Evolutionary conservation across 2,888 invertebrate genomes (phyloP).

Genomic region (Gymnocheta viridis): DNA sequence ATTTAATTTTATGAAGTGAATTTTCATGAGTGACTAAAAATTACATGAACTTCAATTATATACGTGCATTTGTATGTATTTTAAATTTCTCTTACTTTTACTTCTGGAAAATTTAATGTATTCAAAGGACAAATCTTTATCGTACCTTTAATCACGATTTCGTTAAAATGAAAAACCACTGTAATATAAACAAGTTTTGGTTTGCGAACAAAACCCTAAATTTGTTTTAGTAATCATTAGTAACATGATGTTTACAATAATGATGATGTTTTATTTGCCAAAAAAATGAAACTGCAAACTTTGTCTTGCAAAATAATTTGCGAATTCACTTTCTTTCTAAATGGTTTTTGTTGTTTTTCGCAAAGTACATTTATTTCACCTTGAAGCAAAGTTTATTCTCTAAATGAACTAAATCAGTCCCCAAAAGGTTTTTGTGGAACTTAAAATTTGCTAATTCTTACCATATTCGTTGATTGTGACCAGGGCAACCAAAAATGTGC

Average conservation of each 20-base stretch:
- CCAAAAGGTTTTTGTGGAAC: background rate
- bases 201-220: background rate
- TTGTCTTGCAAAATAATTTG: conserved; percentile 16
- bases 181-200: background rate
- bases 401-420: conserved; percentile 37
- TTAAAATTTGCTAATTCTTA: no score
- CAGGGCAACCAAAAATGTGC: no score
- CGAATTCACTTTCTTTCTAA: background rate
- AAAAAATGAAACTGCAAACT: conserved; percentile 1
- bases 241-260: conserved; percentile 7
- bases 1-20: no score
- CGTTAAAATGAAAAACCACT: background rate
- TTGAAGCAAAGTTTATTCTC: background rate
- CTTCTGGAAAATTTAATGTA: no score
- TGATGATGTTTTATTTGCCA: background rate
- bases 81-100: no score
- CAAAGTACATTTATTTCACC: conserved; percentile 12
- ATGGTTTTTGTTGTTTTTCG: background rate
- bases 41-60: no score
- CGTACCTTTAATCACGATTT: no score
- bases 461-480: background rate
- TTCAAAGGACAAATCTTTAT: no score
- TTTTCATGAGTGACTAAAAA: no score
- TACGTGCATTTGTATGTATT: no score
- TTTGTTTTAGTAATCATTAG: background rate